Evolutionary conservation across 2,113 vertebrate genomes (phyloP).

Genomic region (Sinocyclocheilus maitianheensis): DNA sequence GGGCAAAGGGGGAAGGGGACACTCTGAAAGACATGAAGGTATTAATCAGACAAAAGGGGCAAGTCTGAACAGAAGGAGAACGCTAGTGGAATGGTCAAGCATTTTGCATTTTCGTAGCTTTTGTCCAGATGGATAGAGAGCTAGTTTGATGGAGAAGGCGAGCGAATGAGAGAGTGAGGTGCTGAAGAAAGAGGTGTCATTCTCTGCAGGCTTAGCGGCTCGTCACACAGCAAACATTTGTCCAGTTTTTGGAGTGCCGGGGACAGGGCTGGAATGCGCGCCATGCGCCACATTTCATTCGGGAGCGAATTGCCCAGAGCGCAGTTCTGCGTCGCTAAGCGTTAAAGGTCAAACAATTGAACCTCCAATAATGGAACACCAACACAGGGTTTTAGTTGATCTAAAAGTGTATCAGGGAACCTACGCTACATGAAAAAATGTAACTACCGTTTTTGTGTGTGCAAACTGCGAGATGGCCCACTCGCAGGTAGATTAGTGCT

Average conservation of each 20-base stretch:
- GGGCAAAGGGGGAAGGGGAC: conserved; percentile 35
- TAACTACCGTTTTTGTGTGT: conserved; percentile 7
- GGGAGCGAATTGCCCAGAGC: conserved; percentile 45
- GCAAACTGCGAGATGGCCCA: not conserved
- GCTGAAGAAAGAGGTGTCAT: conserved; percentile 61
- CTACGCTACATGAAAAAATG: not conserved
- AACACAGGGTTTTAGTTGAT: conserved; percentile 12
- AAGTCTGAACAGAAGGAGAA: conserved; percentile 73
- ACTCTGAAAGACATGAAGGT: conserved; percentile 78
- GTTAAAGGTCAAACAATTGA: conserved; percentile 35
- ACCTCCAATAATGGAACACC: conserved; percentile 30
- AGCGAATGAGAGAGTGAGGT: not conserved
- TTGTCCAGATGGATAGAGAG: conserved; percentile 58
- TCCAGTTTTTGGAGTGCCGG: conserved; percentile 47
- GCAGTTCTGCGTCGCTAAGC: conserved; percentile 46
- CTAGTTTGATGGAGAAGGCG: conserved; percentile 31
- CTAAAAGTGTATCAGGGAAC: conserved; percentile 13
- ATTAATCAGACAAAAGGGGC: conserved; percentile 77
- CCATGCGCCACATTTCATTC: conserved; percentile 25
- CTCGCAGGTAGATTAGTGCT: conserved; percentile 30
- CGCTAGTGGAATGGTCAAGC: conserved; percentile 75
- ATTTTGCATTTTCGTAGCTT: conserved; percentile 71
- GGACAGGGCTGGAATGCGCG: conserved; percentile 38
- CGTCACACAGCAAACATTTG: conserved; percentile 59
- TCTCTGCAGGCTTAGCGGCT: conserved; percentile 53